Base-by-base conservation (phyloP, 2,888 invertebrate species). In the Ormyrus pomaceus region DNA sequence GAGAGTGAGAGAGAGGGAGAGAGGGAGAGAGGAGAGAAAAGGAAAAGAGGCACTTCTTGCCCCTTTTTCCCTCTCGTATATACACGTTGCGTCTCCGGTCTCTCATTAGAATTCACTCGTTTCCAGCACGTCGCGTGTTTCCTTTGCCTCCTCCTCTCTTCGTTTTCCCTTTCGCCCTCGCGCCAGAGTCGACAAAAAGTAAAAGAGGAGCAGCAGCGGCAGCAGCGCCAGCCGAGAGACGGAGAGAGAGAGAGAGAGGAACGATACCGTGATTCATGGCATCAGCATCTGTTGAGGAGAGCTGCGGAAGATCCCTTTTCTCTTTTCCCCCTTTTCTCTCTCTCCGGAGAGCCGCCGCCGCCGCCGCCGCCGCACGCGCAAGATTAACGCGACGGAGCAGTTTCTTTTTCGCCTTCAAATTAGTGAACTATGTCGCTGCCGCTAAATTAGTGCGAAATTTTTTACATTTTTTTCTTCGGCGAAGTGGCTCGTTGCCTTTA, bases 181-280 rank as follows among this genome's bases (percentile, higher is more conserved):
- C 45, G 1, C 53, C 13, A 46, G 19, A 46, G 19, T 19, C 19
- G 19, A 19, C 19, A 19, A 19, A 19, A 19, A 19, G 19, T 19
- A 19, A 19, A 19, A 19, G 19, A 19, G 19, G 19, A 19, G 19
- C 19, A 19, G 19, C 19, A 19, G 19, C 19, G 2, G 19, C 19
- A 19, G 19, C 19, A 19, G 19, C 19, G 19, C 19, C 19, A 19
- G 19, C 19, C 19, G 19, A 19, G 19, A 19, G 19, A 19, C 19
- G 19, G 55, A 68, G 45, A 53, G 46, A 66, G 65, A 48, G 58
- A 72, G 48, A 51, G 53, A 11, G 55, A 45, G 61, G 13, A 7
- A 55, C 59, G 59, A 71, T 77, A 70, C 65, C n/a, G 70, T 82
- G 75, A 80, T 80, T 77, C 80, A 80, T 66, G 53, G 72, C 53